These are phyloP conservation scores for Drosophila bipectinata DNA, from an alignment of 1,140 invertebrate genomes.

Conservation along the genomic window DNA sequence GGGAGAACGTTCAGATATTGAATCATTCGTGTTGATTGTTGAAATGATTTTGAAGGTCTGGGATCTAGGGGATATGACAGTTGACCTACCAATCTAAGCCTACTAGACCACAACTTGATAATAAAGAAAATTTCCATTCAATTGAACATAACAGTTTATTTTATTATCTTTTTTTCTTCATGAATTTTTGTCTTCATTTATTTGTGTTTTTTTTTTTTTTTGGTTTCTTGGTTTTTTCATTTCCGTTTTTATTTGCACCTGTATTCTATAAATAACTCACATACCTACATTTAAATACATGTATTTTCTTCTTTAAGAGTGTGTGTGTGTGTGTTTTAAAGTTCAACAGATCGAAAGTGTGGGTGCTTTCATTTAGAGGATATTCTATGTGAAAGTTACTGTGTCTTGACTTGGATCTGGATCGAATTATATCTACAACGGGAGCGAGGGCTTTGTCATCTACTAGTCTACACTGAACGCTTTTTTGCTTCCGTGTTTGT, in stretches of 20 bases:
- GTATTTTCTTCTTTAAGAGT: constrained; percentile 6
- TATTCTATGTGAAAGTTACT: background rate
- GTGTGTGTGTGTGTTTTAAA: constrained; percentile 24
- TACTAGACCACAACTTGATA: background rate
- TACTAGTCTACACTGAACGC: constrained; percentile 18
- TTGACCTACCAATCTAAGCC: no score
- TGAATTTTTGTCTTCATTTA: constrained; percentile 36
- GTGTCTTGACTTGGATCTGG: constrained; percentile 14
- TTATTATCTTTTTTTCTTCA: constrained; percentile 60
- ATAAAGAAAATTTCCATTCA: constrained; percentile 17
- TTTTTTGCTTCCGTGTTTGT: background rate
- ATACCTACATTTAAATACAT: constrained; percentile 45
- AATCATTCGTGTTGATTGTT: background rate
- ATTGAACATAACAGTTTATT: constrained; percentile 80
- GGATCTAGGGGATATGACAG: no score
- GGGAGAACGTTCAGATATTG: background rate
- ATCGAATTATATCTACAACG: constrained; percentile 35
- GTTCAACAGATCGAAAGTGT: constrained; percentile 47
- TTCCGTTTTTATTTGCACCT: constrained; percentile 38
- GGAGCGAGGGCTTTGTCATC: constrained; percentile 23
- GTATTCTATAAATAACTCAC: constrained; percentile 42
- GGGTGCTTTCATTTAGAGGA: constrained; percentile 12
- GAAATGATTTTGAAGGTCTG: background rate
- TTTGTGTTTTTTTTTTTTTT: constrained; percentile 5
- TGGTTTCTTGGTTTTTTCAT: constrained; percentile 19